A percentile compares a stretch with the other conserved stretches of the same genome.
These are phyloP conservation scores for Zhuqinia jingwanae DNA, from an alignment of 2,888 invertebrate genomes.

Conservation along the genomic window DNA sequence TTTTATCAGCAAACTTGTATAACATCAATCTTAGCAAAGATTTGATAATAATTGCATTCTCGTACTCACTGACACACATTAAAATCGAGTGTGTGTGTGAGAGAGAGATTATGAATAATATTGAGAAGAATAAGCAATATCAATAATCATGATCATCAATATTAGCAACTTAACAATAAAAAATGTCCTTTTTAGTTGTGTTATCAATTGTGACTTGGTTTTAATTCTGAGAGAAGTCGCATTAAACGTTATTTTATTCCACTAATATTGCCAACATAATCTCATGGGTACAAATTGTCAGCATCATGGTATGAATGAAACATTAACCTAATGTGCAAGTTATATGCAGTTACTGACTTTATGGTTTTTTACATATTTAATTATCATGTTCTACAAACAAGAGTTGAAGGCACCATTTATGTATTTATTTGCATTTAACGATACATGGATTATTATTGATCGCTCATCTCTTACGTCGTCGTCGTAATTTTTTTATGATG, in stretches of 20 bases:
- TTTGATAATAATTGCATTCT: too few relatives aligned
- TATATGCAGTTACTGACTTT: too few relatives aligned
- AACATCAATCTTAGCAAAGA: too few relatives aligned
- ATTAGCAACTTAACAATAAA: background rate
- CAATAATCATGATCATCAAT: background rate
- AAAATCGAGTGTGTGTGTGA: too few relatives aligned
- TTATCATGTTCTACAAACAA: slow-evolving; percentile 19
- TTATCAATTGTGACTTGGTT: slow-evolving; percentile 24
- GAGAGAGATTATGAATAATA: too few relatives aligned
- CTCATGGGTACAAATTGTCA: too few relatives aligned
- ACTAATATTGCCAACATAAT: background rate
- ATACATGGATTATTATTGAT: background rate
- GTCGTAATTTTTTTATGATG: background rate
- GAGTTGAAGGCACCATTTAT: background rate
- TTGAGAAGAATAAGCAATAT: background rate
- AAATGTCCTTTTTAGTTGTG: slow-evolving; percentile 5
- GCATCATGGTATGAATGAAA: too few relatives aligned
- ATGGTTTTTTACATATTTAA: background rate
- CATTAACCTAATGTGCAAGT: too few relatives aligned
- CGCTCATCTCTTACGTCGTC: background rate
- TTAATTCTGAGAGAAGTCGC: background rate
- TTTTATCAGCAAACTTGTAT: background rate
- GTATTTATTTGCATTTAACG: background rate
- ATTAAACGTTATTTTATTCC: background rate
- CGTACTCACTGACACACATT: too few relatives aligned